These are phyloP conservation scores for Aphis gossypii DNA, from an alignment of 1,140 invertebrate species.

Conservation along the genomic window DNA sequence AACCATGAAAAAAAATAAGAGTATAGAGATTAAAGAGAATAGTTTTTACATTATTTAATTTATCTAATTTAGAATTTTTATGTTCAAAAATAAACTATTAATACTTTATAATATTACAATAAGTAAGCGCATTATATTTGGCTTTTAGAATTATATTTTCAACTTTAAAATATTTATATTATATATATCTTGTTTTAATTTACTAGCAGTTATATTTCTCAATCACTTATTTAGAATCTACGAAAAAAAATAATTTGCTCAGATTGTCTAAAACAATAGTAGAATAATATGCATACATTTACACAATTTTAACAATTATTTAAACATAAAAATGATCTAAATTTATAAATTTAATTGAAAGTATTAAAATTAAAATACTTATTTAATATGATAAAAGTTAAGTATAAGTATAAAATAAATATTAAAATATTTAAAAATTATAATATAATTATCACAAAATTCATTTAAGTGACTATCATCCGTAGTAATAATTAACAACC, in stretches of 20 bases:
- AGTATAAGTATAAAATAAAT: not conserved
- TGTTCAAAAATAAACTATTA: not conserved
- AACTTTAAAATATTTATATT: not conserved
- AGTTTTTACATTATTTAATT: not conserved
- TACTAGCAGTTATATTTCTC: no score
- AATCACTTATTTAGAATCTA: no score
- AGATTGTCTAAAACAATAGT: not conserved
- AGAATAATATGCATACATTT: not conserved
- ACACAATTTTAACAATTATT: not conserved
- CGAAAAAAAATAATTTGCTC: no score
- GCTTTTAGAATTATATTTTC: not conserved
- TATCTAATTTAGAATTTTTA: not conserved
- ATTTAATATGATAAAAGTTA: no score
- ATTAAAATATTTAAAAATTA: not conserved
- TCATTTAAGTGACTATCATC: not conserved
- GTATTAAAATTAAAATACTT: no score
- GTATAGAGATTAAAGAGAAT: not conserved
- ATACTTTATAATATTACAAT: not conserved
- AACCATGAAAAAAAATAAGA: not conserved
- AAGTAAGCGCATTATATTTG: not conserved
- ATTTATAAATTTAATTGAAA: not conserved
- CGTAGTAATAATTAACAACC: no score
- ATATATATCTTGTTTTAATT: not conserved
- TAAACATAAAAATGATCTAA: not conserved
- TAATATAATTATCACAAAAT: not conserved